Evolutionary conservation across 2,888 invertebrate species (phyloP), one percentile per base, ranked within the genome.

Genomic region (Xylota sylvarum): DNA sequence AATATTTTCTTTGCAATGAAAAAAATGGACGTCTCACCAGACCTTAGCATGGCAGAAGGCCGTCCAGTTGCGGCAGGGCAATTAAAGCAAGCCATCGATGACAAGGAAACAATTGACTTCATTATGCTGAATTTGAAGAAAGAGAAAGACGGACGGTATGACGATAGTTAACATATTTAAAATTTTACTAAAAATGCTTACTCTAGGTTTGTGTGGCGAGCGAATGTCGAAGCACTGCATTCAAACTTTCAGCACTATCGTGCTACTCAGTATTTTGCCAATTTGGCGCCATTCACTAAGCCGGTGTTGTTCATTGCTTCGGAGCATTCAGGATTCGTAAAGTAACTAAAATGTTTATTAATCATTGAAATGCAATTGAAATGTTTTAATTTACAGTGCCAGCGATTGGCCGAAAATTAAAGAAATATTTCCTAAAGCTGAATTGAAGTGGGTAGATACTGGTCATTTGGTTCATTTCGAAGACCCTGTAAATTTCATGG

Each of bases 401-500:
- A 90, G 91, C 9, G 94, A 95, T 90, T 94, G 94, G 89, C 91
- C 93, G 0, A 89, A 91, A 69, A 96, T 97, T 52, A 91, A 93
- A 88, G 91, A 94, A 83, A 89, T 95, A 4, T 97, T 97, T 90
- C 96, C 97, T 0, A 93, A 93, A 2, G 95, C 95, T 0, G 87
- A 88, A 35, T 73, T 92, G 1, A 88, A 89, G 85, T 92, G 91
- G 91, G 92, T 88, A 64, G 96, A 96, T 43, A 97, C 98, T 5
- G 97, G 98, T 0, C 99, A 99, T 92, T 97, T 98, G 97, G 95
- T 98, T 0, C 99, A 99, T 91, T 96, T 97, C 88, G 98, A 99
- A 87, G 96, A 98, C 91, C 98, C 98, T 1, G 86, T 88, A 0
- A 89, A 92, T 35, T 94, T 94, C 89, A 87, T 93, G 5, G 89